Percentiles rank a stretch among this genome's conserved stretches.
phyloP scores from a whole-genome alignment of 2,113 vertebrate species.

The Coturnix japonica region DNA sequence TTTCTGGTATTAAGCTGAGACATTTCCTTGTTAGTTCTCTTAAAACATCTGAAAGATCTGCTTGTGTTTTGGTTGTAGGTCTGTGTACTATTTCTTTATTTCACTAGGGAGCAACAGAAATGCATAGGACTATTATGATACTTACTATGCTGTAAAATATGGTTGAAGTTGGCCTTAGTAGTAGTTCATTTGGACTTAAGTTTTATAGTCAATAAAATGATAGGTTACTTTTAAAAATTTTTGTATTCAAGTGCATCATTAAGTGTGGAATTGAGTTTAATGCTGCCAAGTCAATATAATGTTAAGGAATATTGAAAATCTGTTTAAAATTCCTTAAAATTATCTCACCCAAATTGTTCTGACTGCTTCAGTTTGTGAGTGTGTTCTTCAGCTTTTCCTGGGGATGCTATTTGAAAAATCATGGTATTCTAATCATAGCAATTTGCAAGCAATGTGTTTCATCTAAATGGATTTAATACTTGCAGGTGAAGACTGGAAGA shows the following conservation, averaged over 20 bases:
- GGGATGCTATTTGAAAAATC: neutral
- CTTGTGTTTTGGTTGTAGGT: neutral
- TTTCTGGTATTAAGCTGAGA: neutral
- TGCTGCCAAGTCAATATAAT: neutral
- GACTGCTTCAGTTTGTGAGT: neutral
- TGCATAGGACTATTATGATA: neutral
- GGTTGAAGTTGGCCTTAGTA: neutral
- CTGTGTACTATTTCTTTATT: neutral
- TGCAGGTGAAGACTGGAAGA: slow-evolving; percentile 90
- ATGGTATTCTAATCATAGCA: neutral
- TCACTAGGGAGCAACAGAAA: neutral
- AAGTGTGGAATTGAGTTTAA: neutral
- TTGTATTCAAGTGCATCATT: neutral
- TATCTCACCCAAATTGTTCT: neutral
- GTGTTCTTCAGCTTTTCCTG: neutral
- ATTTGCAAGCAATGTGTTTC: neutral
- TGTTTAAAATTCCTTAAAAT: neutral
- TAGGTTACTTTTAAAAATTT: neutral
- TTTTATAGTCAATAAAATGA: neutral
- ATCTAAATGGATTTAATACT: neutral
- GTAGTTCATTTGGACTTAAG: neutral
- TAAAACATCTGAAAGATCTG: neutral
- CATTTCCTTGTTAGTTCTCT: fast-evolving
- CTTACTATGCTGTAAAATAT: neutral
- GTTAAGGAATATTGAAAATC: neutral